These are phyloP conservation scores for Vanessa atalanta DNA, from an alignment of 1,140 invertebrate species.

Conservation along the genomic window DNA sequence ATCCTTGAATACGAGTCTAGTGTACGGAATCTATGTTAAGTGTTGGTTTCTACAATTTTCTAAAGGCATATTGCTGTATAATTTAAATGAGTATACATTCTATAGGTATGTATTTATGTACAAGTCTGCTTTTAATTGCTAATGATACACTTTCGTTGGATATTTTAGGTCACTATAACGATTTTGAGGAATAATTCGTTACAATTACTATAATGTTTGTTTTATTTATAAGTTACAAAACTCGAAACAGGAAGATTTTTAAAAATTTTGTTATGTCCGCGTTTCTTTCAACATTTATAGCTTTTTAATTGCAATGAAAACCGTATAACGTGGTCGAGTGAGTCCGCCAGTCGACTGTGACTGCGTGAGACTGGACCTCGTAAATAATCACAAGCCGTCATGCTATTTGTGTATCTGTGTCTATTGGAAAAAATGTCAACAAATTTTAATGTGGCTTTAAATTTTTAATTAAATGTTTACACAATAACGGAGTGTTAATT, in stretches of 20 bases:
- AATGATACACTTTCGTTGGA: background rate
- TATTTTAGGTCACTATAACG: no score
- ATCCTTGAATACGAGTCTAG: conserved; percentile 37
- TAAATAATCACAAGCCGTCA: conserved; percentile 28
- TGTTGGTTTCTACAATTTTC: conserved; percentile 32
- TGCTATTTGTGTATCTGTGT: conserved; percentile 23
- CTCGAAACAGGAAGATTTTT: no score
- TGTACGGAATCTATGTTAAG: conserved; percentile 24
- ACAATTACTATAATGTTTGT: no score
- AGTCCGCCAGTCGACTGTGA: conserved; percentile 36
- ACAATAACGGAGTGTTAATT: no score
- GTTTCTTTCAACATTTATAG: conserved; percentile 53
- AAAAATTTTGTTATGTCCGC: background rate
- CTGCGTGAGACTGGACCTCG: conserved; percentile 29
- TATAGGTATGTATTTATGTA: background rate
- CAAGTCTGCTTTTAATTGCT: background rate
- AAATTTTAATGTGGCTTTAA: background rate
- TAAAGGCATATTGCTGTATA: conserved; percentile 24
- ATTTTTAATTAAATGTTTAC: background rate
- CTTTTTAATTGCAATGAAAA: conserved; percentile 66
- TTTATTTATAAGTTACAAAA: no score
- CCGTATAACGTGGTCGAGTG: conserved; percentile 47
- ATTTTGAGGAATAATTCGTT: no score
- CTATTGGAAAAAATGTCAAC: conserved; percentile 2
- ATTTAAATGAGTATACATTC: background rate